Percentiles rank a stretch among this genome's conserved stretches.
Conservation (phyloP, 2,888 invertebrate genomes). For the Tetragonula carbonaria region DNA sequence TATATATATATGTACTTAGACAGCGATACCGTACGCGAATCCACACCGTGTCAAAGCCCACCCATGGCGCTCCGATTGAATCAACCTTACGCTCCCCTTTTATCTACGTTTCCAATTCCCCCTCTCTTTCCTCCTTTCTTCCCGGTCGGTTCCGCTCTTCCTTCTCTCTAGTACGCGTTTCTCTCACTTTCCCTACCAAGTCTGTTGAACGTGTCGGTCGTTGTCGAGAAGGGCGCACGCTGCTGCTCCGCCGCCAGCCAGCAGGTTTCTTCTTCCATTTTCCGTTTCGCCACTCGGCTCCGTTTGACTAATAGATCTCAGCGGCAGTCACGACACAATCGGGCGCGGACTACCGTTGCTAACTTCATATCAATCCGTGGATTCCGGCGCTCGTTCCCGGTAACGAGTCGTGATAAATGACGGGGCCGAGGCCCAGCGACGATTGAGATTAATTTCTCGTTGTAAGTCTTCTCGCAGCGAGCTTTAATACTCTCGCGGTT, state of each 20-base stretch:
- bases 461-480: slow-evolving; percentile 51
- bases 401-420: slow-evolving; percentile 83
- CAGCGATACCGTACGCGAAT: slow-evolving; percentile 54
- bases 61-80: slow-evolving; percentile 56
- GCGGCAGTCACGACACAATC: slow-evolving; percentile 79
- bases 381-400: slow-evolving; percentile 65
- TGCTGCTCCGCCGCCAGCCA: neutral
- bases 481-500: slow-evolving; percentile 56
- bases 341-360: slow-evolving; percentile 79
- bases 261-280: slow-evolving; percentile 49
- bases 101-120: slow-evolving; percentile 47
- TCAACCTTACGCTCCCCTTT: slow-evolving; percentile 46
- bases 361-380: slow-evolving; percentile 80
- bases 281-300: slow-evolving; percentile 47
- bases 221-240: neutral
- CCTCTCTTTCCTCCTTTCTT: neutral
- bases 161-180: neutral
- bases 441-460: slow-evolving; percentile 82
- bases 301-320: slow-evolving; percentile 79
- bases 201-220: neutral
- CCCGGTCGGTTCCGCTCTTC: neutral
- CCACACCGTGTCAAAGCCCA: slow-evolving; percentile 67
- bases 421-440: slow-evolving; percentile 69
- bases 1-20: slow-evolving; percentile 3
- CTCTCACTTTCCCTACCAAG: neutral